Conservation (phyloP, 2,797 vertebrate genomes). For the Sebastes kiyomatsui region DNA sequence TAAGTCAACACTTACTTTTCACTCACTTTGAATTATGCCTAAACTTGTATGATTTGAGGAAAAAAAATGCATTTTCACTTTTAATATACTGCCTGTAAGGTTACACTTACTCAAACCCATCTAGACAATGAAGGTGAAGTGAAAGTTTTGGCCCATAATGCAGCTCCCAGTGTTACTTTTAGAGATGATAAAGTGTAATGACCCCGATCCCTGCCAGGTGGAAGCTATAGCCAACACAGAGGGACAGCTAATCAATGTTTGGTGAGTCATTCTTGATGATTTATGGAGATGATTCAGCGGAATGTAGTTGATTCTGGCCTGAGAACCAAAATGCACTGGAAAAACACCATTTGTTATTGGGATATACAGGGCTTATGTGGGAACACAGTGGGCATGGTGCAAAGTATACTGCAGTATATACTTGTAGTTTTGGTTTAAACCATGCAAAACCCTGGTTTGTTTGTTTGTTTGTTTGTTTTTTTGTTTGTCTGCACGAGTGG, state of each 20-base stretch:
- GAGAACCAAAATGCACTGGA: neutral
- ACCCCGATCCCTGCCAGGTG: constrained; percentile 28
- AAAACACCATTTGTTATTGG: constrained; percentile 7
- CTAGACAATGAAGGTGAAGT: neutral
- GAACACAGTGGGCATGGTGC: neutral
- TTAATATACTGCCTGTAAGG: neutral
- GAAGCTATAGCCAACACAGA: constrained; percentile 28
- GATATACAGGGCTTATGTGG: neutral
- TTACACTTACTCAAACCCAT: neutral
- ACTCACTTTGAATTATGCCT: neutral
- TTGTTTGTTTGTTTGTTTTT: neutral
- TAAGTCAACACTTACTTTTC: neutral
- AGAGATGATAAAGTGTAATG: constrained; percentile 45
- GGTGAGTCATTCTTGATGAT: constrained; percentile 25
- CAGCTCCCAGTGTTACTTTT: constrained; percentile 18
- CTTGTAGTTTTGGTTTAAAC: neutral
- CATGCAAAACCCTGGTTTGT: neutral
- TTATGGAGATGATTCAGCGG: constrained; percentile 38
- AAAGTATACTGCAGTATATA: neutral
- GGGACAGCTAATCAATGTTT: constrained; percentile 29
- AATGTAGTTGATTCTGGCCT: neutral
- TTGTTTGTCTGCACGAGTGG: neutral
- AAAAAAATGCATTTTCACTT: neutral
- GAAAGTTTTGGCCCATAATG: neutral
- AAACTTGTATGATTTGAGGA: neutral